A percentile compares a stretch with the other conserved stretches of the same genome.
These are phyloP conservation scores for Imbricaverruca yamaguchii DNA, from an alignment of 2,888 invertebrate species.

Conservation along the genomic window DNA sequence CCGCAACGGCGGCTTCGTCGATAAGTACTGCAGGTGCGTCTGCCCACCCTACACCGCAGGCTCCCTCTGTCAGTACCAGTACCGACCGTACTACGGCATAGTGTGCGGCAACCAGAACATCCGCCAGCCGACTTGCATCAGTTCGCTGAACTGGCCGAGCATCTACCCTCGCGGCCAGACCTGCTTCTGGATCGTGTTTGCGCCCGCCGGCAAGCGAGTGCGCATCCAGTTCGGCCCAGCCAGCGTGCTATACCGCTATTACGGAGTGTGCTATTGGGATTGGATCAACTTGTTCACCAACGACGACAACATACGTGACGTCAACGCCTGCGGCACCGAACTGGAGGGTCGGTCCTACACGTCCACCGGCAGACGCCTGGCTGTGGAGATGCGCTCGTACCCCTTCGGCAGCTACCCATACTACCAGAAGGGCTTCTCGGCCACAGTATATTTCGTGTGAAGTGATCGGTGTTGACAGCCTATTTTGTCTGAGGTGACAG, in stretches of 20 bases:
- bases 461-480: too few species aligned
- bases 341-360: neutral
- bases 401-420: neutral
- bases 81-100: neutral
- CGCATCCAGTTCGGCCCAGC: neutral
- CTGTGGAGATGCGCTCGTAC: neutral
- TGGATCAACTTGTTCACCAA: neutral
- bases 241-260: neutral
- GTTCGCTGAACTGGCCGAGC: constrained; percentile 22
- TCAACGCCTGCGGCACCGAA: neutral
- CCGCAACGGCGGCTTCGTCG: neutral
- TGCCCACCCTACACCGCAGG: neutral
- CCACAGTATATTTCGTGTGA: constrained; percentile 17
- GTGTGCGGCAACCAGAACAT: constrained; percentile 4
- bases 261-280: neutral
- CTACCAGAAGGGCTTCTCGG: constrained; percentile 23
- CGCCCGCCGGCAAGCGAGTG: neutral
- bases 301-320: neutral
- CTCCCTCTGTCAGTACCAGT: neutral
- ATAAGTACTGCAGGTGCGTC: neutral
- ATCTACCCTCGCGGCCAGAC: neutral
- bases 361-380: neutral
- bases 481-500: too few species aligned
- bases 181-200: neutral
- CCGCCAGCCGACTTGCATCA: neutral